Base-by-base conservation (phyloP, 2,797 vertebrate genomes). In the Rhynchotus rufescens region DNA sequence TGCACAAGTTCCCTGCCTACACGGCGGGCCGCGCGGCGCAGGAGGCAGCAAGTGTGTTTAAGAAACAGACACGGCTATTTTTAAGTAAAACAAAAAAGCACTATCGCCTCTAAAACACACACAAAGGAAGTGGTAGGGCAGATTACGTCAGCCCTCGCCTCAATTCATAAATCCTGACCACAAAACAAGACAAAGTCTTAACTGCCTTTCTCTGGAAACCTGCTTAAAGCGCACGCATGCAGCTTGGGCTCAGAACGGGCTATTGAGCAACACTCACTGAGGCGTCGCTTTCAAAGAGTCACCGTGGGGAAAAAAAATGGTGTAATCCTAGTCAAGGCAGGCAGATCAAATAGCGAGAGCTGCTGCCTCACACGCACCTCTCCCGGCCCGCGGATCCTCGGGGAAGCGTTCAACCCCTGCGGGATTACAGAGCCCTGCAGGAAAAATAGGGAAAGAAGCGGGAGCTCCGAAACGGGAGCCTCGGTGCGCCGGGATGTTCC, bases 331-430 rank as follows among this genome's bases (percentile, higher is more conserved):
- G 97, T 68, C 96, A 97, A 97, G 98, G 98, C 97, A 93, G 97
- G 94, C 97, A 98, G 98, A 98, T 99, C 98, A 98, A 99, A 98
- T 98, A 98, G 97, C 98, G 94, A 96, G 97, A 97, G 88, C 95
- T 92, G 97, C 97, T 97, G 87, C 89, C 92, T 92, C 84, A 72
- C 97, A 94, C 93, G 85, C 95, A 96, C 96, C 96, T 96, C 97
- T 95, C 94, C 67, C 77, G 62, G 89, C 40, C 92, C 96, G 60
- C 59, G 49, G 95, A 96, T 88, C 95, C 96, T 95, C 83, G 92
- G 61, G 89, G 96, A 96, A 96, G 17, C 94, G 61, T 90, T 96
- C 86, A 95, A 97, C 95, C 89, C 78, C 92, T 30, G 21, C 91
- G 84, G 95, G 95, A 95, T 96, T 92, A 91, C 83, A 84, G 88